Conservation (phyloP, 30 jellyfish, hydroid and myxozoan genomes). For the Haliclystus octoradiatus region DNA sequence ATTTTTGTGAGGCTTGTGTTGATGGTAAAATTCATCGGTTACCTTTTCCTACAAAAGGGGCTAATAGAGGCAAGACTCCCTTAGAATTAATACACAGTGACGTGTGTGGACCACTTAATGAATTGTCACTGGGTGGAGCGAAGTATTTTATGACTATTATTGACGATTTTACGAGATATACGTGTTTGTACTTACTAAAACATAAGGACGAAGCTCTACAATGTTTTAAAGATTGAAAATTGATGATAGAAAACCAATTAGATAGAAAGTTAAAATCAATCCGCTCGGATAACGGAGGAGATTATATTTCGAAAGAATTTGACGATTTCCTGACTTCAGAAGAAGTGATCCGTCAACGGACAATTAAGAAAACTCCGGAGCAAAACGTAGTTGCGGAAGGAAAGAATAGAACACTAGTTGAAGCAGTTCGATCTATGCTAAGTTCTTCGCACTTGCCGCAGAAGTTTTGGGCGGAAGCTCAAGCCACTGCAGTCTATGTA, state of each 20-base stretch:
- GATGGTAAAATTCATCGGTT: no score
- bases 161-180: conserved; percentile 5
- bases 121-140: conserved; percentile 24
- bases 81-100: conserved; percentile 34
- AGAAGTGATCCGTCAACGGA: not conserved
- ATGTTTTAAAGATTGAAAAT: conserved; percentile 19
- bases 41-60: conserved; percentile 29
- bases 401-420: not conserved
- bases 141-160: conserved; percentile 14
- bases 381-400: conserved; percentile 10
- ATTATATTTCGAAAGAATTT: conserved; percentile 27
- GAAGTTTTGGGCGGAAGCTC: conserved; percentile 10
- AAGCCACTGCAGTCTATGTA: conserved; percentile 1
- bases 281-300: conserved; percentile 52
- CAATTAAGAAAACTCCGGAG: conserved; percentile 11
- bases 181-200: conserved; percentile 4
- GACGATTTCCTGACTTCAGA: conserved; percentile 9
- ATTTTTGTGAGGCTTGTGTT: no score
- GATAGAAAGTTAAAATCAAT: conserved; percentile 10
- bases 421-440: conserved; percentile 5
- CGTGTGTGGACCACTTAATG: conserved; percentile 35
- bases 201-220: conserved; percentile 13
- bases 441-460: not conserved
- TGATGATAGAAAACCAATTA: conserved; percentile 14
- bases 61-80: conserved; percentile 1